Conservation (phyloP, 2,113 vertebrate species). For the cattle (Bos taurus) region ARS-UCD2.0 NC_037352.1:14889001-14889500, state of each 20-base stretch:
- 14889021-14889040: neutral
- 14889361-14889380: neutral
- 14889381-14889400: neutral
- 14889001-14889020: neutral
- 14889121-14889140: neutral
- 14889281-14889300: neutral
- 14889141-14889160: neutral
- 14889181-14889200: neutral
- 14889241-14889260: neutral
- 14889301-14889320: neutral
- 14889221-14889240: neutral
- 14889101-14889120: neutral
- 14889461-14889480: neutral
- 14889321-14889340: neutral
- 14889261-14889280: neutral
- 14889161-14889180: neutral
- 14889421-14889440: neutral
- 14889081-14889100: neutral
- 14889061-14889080: neutral
- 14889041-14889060: neutral
- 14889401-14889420: neutral
- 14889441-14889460: neutral
- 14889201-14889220: neutral
- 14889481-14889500: neutral
- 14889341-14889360: neutral